Percentiles rank a stretch among this genome's conserved stretches.
Evolutionary conservation across 1,140 invertebrate species (phyloP).

Genomic region (Diachasmimorpha longicaudata): DNA sequence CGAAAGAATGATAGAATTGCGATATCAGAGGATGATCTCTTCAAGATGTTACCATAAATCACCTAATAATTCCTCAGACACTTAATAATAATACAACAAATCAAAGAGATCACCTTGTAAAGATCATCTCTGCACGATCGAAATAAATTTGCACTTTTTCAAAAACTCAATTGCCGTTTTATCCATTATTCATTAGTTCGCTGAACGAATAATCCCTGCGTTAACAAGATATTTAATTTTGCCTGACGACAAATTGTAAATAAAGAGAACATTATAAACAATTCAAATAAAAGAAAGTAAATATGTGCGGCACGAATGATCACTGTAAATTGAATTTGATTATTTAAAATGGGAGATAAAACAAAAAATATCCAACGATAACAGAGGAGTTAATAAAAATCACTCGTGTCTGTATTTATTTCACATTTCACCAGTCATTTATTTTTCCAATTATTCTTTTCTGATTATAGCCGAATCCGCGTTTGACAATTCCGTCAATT

Average conservation of each 20-base stretch:
- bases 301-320: not conserved
- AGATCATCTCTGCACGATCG: slow-evolving; percentile 36
- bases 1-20: slow-evolving; percentile 9
- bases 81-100: slow-evolving; percentile 7
- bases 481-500: no score
- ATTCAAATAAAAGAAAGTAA: not conserved
- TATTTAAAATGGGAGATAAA: not conserved
- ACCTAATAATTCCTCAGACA: not conserved
- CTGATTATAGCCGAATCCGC: no score
- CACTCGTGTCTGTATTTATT: not conserved
- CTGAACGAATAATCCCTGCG: not conserved
- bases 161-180: slow-evolving; percentile 18
- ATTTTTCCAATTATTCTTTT: not conserved
- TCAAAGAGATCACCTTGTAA: slow-evolving; percentile 28
- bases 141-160: slow-evolving; percentile 40
- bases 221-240: not conserved
- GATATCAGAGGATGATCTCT: slow-evolving; percentile 14
- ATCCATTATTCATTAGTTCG: slow-evolving; percentile 21
- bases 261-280: not conserved
- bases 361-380: not conserved
- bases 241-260: not conserved
- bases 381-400: not conserved
- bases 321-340: not conserved
- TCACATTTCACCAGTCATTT: not conserved
- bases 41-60: slow-evolving; percentile 8